Evolutionary conservation across 2,797 vertebrate species (phyloP).

Genomic region (Pseudochirops cupreus): DNA sequence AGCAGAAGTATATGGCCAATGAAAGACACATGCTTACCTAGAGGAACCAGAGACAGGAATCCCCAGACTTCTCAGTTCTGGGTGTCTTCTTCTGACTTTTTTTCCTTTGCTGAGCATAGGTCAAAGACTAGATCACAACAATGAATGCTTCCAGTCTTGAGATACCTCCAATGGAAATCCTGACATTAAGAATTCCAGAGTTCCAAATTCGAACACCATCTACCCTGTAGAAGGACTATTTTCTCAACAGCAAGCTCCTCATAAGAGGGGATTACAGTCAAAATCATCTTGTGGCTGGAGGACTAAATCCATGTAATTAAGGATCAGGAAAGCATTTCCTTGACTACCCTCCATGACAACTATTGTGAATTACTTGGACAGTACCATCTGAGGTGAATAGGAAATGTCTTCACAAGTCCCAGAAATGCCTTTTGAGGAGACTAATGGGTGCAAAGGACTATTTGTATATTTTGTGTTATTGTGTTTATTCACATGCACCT

Average conservation of each 20-base stretch:
- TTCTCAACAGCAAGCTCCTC: not conserved
- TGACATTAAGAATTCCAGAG: not conserved
- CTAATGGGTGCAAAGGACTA: not conserved
- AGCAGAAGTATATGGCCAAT: not conserved
- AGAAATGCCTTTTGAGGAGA: not conserved
- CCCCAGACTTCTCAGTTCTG: not conserved
- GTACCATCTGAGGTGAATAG: not conserved
- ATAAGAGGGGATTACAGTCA: not conserved
- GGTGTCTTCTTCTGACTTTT: not conserved
- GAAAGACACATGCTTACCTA: not conserved
- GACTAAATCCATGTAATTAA: not conserved
- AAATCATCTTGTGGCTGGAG: not conserved
- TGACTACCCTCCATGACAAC: not conserved
- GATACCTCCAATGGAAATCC: not conserved
- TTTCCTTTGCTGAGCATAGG: not conserved
- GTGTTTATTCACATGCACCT: not conserved
- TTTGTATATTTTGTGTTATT: not conserved
- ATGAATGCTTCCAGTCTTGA: not conserved
- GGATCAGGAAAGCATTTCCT: not conserved
- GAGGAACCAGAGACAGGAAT: not conserved
- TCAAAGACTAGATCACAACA: not conserved
- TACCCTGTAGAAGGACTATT: not conserved
- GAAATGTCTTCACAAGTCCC: not conserved
- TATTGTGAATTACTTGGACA: not conserved
- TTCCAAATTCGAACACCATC: not conserved